Base-by-base conservation (phyloP, 2,113 vertebrate genomes). In the Salvator merianae region DNA sequence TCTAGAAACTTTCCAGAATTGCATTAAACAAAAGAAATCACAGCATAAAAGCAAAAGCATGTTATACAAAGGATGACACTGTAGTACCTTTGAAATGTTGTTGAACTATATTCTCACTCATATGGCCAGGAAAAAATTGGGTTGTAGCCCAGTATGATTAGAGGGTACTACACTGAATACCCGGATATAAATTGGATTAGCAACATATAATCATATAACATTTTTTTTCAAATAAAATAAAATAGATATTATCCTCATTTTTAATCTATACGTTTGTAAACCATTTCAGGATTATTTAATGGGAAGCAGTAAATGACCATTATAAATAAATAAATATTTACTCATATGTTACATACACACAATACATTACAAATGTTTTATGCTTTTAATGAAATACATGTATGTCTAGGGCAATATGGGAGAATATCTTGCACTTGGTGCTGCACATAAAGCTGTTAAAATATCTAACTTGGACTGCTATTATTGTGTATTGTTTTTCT, bases 401-500 rank as follows among this genome's bases (percentile, higher is more conserved):
- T 7, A 53, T 5, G 16, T 47, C 18, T 38, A 32, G 12, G 13
- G 40, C 14, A 18, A 2, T 7, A 36, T 81, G 86, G 87, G 89
- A 87, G 71, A 84, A 68, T 87, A 75, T 82, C 81, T 47, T 81
- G 86, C 2, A 77, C 88, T 84, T 88, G 72, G 53, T 87, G 40
- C 32, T 83, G 3, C 32, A 13, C 32, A 59, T 36, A 63, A 62
- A 87, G 28, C 59, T 55, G 28, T 72, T 82, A 69, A 18, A 79
- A 86, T 50, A 69, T 71, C 5, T 62, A 76, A n/a, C 59, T 53
- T 68, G 36, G 76, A 16, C 62, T 69, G 89, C 86, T 83, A 83
- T 75, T 83, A 91, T 91, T 94, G 89, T 93, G 92, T 88, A 86
- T 92, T 90, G 79, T 69, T 92, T 88, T 88, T 90, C 65, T 92